Base-by-base conservation (phyloP, 2,888 invertebrate species). In the Lepeophtheirus nordmannii region DNA sequence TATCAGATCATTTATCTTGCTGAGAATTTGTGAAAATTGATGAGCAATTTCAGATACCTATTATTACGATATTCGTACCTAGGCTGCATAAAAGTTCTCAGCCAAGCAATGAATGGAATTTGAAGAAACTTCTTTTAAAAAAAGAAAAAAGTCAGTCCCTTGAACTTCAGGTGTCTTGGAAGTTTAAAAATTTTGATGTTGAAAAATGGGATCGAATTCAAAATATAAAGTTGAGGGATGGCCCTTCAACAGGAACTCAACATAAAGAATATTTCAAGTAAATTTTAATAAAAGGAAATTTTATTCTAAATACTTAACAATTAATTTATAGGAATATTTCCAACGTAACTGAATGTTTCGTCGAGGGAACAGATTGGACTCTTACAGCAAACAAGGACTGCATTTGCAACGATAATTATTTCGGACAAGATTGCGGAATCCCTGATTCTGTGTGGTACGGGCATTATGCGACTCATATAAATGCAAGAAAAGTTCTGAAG, bases 401-500 rank as follows among this genome's bases (percentile, higher is more conserved):
- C 58, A 11, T 22, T 5, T 71, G 71, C 62, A 38, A 40, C 10
- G 30, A 63, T 0, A 62, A 67, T 20, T 71, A 70, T 63, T 68
- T 67, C 63, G 71, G 71, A 2, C 58, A 62, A 40, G 70, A 71
- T 65, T 71, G 71, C 53, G 71, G 71, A 39, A 67, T 70, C n/a
- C 71, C 71, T 1, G 69, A 69, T 12, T 67, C 70, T 1, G 70
- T 67, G 1, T 71, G 71, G 71, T 67, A 68, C 59, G 66, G 69
- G 10, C 65, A 30, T n/a, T 68, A 65, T n/a, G 64, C 58, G 10
- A 39, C 58, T 30, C 41, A 40, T 14, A 66, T 67, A 12, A 61
- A 67, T 20, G 62, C 64, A 11, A 23, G 63, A 56, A 72, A 78
- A 23, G 72, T 73, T 63, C 72, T 80, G 56, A 77, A 74, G 9